Evolutionary conservation across 2,797 vertebrate species (phyloP), one percentile per base, ranked within the genome.

Genomic region (Periophthalmus magnuspinnatus): DNA sequence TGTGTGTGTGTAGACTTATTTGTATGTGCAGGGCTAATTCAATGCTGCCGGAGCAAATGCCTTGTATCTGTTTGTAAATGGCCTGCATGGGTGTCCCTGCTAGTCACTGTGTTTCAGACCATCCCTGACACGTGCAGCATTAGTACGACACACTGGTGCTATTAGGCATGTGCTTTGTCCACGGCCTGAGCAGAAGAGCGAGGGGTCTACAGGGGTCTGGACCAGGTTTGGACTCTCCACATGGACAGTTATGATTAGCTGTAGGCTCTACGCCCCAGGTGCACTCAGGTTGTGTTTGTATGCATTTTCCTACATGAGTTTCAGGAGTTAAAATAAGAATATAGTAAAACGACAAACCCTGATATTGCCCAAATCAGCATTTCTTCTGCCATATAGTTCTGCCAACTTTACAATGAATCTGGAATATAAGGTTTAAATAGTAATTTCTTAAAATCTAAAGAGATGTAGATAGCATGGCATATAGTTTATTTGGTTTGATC

Each of bases 191-290:
- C 81, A 82, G 32, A 64, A 88, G 83, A 90, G 1, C 21, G 75
- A 77, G 84, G 70, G 28, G 86, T 87, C 93, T 89, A 82, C 55
- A 68, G 86, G 92, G 86, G 80, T 83, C 90, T 91, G 89, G 84
- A 86, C 84, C 86, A 79, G 70, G 69, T 71, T 84, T 91, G 92
- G 87, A 90, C 90, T 90, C 90, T 94, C 94, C 93, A 94, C 91
- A 93, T 87, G 76, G 83, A 89, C 90, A 92, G 81, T 88, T 88
- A 85, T 94, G 93, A 95, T 95, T 94, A 92, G 93, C 93, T 95
- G 88, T 94, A 93, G 95, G 90, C 89, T 92, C 88, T 85, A 90
- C 92, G 91, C 90, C 94, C 90, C 92, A 83, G 84, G 90, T 93
- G 92, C 84, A 81, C 70, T 73, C 64, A 89, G 83, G 85, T 93